Conservation (phyloP, 2,797 vertebrate genomes). For the Poecilia gillii region DNA sequence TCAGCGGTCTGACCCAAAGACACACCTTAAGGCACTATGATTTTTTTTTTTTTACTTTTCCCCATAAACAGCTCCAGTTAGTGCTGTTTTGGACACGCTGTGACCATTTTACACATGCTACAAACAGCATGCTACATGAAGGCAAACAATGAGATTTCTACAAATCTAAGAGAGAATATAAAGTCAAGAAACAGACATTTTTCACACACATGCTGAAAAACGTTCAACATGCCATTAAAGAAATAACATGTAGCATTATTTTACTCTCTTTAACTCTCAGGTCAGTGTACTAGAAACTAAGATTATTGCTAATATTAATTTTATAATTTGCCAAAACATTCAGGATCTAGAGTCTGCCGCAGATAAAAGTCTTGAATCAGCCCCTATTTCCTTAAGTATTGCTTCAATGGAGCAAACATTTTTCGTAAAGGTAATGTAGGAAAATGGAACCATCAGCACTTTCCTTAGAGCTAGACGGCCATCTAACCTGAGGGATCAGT, state of each 20-base stretch:
- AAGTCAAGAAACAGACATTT: conserved; percentile 30
- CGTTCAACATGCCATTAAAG: conserved; percentile 58
- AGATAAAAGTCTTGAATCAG: not conserved
- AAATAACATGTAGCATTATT: conserved; percentile 40
- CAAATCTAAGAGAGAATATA: conserved; percentile 26
- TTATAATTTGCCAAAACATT: not conserved
- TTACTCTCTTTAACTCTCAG: not conserved
- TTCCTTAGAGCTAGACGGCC: not conserved
- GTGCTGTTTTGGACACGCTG: conserved; percentile 15
- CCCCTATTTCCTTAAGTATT: not conserved
- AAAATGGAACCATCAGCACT: not conserved
- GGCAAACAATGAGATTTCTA: conserved; percentile 26
- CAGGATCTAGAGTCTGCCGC: not conserved
- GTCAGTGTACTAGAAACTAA: not conserved
- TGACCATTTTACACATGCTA: conserved; percentile 58
- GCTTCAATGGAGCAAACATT: not conserved
- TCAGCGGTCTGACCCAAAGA: conserved; percentile 19
- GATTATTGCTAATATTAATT: not conserved
- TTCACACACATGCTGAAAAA: conserved; percentile 64
- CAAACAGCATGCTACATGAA: conserved; percentile 64
- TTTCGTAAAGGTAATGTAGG: not conserved
- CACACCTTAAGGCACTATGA: conserved; percentile 26
- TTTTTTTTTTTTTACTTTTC: conserved; percentile 34
- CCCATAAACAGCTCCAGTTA: conserved; percentile 32
- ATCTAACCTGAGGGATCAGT: not conserved